These are phyloP conservation scores for Apocheima hispidaria DNA, from an alignment of 2,888 invertebrate species.

Conservation along the genomic window DNA sequence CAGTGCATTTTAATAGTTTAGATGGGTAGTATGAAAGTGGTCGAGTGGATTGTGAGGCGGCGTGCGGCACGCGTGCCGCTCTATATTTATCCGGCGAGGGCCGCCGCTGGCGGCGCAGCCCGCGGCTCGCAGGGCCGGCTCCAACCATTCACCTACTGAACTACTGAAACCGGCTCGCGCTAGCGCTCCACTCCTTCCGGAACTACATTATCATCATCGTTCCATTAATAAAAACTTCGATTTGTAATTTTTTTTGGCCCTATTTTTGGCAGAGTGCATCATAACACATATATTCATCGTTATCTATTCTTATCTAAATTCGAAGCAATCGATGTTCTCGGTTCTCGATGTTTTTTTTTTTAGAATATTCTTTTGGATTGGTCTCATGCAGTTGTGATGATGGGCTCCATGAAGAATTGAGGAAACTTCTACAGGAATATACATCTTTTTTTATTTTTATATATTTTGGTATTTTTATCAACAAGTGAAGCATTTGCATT, in stretches of 20 bases:
- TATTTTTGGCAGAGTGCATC: too few relatives aligned
- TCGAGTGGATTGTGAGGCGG: constrained; percentile 75
- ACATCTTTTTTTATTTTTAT: too few relatives aligned
- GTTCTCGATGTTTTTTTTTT: too few relatives aligned
- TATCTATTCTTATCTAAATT: too few relatives aligned
- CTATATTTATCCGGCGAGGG: constrained; percentile 83
- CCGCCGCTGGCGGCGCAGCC: constrained; percentile 58
- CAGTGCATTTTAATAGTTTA: constrained; percentile 48
- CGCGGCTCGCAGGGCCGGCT: constrained; percentile 63
- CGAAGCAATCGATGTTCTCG: too few relatives aligned
- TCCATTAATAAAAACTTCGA: constrained; percentile 40
- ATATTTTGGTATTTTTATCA: too few relatives aligned
- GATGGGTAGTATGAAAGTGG: constrained; percentile 62
- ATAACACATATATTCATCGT: too few relatives aligned
- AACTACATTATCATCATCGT: constrained; percentile 37
- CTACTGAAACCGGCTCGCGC: constrained; percentile 43
- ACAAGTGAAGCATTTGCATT: too few relatives aligned
- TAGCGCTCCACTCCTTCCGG: constrained; percentile 38
- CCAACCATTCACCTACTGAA: constrained; percentile 69
- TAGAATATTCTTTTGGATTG: too few relatives aligned
- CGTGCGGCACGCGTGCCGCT: constrained; percentile 77
- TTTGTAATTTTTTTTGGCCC: constrained; percentile 29
- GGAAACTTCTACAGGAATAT: too few relatives aligned
- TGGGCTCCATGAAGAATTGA: too few relatives aligned
- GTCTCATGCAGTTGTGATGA: too few relatives aligned